These are phyloP conservation scores for Agrilus biguttatus DNA, from an alignment of 2,888 invertebrate species.

Conservation along the genomic window DNA sequence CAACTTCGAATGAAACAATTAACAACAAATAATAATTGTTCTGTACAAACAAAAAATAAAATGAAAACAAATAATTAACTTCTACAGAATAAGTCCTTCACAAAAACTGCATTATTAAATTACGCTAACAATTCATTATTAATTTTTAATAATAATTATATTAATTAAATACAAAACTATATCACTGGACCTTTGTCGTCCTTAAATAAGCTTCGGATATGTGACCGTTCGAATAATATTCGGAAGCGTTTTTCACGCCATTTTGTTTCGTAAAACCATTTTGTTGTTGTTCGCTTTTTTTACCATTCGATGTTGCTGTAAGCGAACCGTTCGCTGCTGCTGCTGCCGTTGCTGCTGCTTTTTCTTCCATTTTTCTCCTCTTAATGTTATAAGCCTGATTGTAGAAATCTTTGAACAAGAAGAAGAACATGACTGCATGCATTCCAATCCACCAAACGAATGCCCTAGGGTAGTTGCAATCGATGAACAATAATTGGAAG, in stretches of 20 bases:
- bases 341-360: slow-evolving; percentile 9
- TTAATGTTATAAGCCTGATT: slow-evolving; percentile 50
- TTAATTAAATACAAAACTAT: slow-evolving; percentile 6
- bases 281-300: slow-evolving; percentile 10
- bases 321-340: slow-evolving; percentile 18
- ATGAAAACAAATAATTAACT: no score
- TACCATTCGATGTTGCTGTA: not conserved
- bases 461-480: slow-evolving; percentile 86
- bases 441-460: slow-evolving; percentile 93
- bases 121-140: not conserved
- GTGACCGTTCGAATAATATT: slow-evolving; percentile 38
- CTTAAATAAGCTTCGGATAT: slow-evolving; percentile 21
- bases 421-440: slow-evolving; percentile 92
- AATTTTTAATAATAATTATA: slow-evolving; percentile 6
- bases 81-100: no score
- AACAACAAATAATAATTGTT: no score
- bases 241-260: slow-evolving; percentile 25
- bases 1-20: no score
- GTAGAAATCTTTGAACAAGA: slow-evolving; percentile 91
- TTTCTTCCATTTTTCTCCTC: slow-evolving; percentile 14
- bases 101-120: no score
- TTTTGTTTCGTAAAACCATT: slow-evolving; percentile 19
- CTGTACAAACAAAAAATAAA: no score
- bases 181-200: slow-evolving; percentile 21
- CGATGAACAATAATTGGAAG: slow-evolving; percentile 79